phyloP scores from a whole-genome alignment of 2,888 invertebrate species.

The Xanthostigma xanthostigma region DNA sequence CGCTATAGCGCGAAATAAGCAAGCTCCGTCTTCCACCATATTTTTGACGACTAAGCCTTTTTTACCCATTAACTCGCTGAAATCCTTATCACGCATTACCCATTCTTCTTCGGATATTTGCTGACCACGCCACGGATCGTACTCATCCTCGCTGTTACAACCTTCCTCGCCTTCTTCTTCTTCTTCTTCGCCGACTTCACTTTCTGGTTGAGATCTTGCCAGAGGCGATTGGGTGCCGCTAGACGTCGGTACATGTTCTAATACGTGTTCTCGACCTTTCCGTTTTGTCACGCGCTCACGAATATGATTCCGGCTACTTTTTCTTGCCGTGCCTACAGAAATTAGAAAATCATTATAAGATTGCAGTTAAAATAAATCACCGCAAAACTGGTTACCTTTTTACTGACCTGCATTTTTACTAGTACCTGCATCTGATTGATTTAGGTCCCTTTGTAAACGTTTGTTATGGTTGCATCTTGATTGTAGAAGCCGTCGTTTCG shows the following conservation, averaged over 20 bases:
- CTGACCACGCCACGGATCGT: conserved; percentile 14
- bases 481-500: too few relatives aligned
- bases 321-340: too few relatives aligned
- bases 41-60: conserved; percentile 64
- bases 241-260: not conserved
- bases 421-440: too few relatives aligned
- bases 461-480: too few relatives aligned
- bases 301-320: not conserved
- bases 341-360: too few relatives aligned
- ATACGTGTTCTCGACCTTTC: conserved; percentile 1
- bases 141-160: conserved; percentile 30
- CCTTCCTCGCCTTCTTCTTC: conserved; percentile 25
- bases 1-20: conserved; percentile 75
- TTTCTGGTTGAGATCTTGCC: conserved; percentile 8
- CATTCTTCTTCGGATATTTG: conserved; percentile 5
- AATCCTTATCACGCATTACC: conserved; percentile 45
- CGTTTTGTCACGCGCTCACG: conserved; percentile 1
- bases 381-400: too few relatives aligned
- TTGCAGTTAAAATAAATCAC: too few relatives aligned
- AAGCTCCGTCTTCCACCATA: conserved; percentile 80
- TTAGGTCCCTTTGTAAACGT: too few relatives aligned
- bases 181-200: not conserved
- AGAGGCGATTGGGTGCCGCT: not conserved
- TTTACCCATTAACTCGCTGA: conserved; percentile 53
- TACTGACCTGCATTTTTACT: too few relatives aligned